Evolutionary conservation across 1,140 invertebrate genomes (phyloP), one percentile per base, ranked within the genome.

Genomic region (Helicorthomorpha holstii): DNA sequence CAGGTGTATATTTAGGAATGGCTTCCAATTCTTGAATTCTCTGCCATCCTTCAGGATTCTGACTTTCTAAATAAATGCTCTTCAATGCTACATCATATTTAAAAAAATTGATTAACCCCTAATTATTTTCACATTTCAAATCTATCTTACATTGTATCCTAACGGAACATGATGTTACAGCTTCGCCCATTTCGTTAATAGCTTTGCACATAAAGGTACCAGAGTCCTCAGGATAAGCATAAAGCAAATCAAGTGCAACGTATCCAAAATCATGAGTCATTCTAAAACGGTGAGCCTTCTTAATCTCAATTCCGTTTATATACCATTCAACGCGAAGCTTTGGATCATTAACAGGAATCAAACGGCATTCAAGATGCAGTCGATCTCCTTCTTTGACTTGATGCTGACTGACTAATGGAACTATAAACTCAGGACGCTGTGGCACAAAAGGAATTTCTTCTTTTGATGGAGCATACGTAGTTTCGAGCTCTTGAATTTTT

Each of bases 301-400:
- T 77, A 54, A 86, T 75, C 54, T 79, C 77, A 53, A 70, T 61
- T 51, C 85, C 86, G 69, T 94, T 88, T 46, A 84, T 78, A 69
- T 83, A 94, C 94, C 94, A 98, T 71, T 96, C 89, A 50, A 98
- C 89, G 65, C 82, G 85, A 59, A 98, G 74, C 58, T 91, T 85
- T 1, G 92, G 79, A 68, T 98, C 93, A 63, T 93, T 94, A 55
- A 96, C 85, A 12, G 93, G 94, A 61, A 94, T 85, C 19, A 98
- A 82, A 51, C 89, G 79, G 62, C 88, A 93, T 74, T 98, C 94
- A 56, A 98, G 76, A 71, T 97, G 92, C 56, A 86, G 84, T 56
- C 87, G 84, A 62, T 92, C 85, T 46, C 85, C 84, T 75, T 94
- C 91, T 65, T 85, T 85, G 12, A 90, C 64, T 64, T 85, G 81